Evolutionary conservation across 2,888 invertebrate genomes (phyloP).

Genomic region (Dicroscelio sp.): DNA sequence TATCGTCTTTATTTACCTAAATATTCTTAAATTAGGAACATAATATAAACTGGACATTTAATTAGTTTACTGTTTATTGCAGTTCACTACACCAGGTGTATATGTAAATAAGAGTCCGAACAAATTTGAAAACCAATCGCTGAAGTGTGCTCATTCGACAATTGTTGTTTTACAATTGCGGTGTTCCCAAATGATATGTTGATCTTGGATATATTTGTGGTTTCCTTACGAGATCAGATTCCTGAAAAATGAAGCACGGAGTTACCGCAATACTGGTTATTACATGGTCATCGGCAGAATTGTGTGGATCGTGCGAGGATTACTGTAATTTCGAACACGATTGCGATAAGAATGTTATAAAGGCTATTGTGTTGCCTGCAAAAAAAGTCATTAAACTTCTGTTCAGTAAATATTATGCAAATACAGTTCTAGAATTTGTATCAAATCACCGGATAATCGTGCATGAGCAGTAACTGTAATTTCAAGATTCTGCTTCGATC

Average conservation of each 20-base stretch:
- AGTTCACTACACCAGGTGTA: too few species aligned
- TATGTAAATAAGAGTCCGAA: too few species aligned
- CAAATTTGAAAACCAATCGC: too few species aligned
- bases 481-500: too few species aligned
- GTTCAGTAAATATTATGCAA: conserved; percentile 29
- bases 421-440: not conserved
- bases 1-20: too few species aligned
- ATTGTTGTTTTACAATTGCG: conserved; percentile 29
- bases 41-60: too few species aligned
- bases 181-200: conserved; percentile 61
- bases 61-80: too few species aligned
- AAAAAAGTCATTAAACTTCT: conserved; percentile 47
- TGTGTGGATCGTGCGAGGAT: conserved; percentile 21
- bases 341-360: conserved; percentile 43
- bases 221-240: conserved; percentile 56
- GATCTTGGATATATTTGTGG: conserved; percentile 57
- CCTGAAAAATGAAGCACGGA: conserved; percentile 57
- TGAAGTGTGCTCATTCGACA: too few species aligned
- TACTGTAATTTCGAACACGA: conserved; percentile 49
- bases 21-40: too few species aligned
- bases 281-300: conserved; percentile 52
- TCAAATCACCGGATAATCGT: not conserved
- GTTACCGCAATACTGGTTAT: conserved; percentile 62
- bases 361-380: conserved; percentile 36
- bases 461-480: too few species aligned